phyloP scores from a whole-genome alignment of 1,140 invertebrate species.

The Euwallacea similis region DNA sequence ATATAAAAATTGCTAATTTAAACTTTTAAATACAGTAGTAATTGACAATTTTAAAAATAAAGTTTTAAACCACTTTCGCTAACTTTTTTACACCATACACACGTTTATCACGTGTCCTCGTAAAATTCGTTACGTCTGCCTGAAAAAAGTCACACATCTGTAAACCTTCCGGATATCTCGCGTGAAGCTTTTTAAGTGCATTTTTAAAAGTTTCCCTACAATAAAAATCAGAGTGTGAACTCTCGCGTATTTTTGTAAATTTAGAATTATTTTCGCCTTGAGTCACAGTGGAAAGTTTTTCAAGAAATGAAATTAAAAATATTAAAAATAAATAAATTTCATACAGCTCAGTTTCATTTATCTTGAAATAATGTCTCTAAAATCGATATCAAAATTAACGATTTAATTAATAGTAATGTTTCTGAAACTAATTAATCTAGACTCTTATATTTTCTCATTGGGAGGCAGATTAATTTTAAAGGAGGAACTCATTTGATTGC shows the following conservation, averaged over 20 bases:
- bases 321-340: neutral
- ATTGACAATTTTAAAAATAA: no score
- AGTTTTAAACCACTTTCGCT: no score
- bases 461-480: no score
- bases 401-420: slow-evolving; percentile 25
- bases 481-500: no score
- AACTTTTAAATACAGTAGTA: no score
- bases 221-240: neutral
- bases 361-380: neutral
- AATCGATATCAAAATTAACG: slow-evolving; percentile 4
- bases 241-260: slow-evolving; percentile 3
- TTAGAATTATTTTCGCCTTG: neutral
- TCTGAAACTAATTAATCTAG: neutral
- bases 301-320: neutral
- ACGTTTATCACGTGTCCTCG: no score
- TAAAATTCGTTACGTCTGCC: no score
- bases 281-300: neutral
- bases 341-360: neutral
- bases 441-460: no score
- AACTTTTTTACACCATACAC: no score
- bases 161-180: slow-evolving; percentile 7
- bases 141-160: no score
- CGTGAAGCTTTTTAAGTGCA: slow-evolving; percentile 15
- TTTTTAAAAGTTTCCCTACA: slow-evolving; percentile 12
- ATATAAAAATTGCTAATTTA: no score